Evolutionary conservation across 2,888 invertebrate species (phyloP), one percentile per base, ranked within the genome.

Genomic region (Coleophora flavipennella): DNA sequence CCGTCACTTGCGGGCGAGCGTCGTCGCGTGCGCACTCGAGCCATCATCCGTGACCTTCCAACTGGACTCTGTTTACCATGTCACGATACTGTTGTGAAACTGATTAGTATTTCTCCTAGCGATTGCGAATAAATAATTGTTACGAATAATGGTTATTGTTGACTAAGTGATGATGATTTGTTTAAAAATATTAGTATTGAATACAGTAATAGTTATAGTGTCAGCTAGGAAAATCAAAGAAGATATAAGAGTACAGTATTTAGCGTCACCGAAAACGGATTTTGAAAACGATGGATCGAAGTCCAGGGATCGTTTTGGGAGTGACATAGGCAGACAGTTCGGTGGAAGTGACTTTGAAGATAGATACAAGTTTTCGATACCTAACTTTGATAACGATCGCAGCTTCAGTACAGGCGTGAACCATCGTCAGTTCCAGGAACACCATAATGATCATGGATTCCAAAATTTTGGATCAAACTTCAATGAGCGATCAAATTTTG

Each of bases 181-280:
- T 20, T 4, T 20, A 20, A 20, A 20, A 20, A 20, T 20, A 20
- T 20, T 20, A 3, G 20, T 33, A 2, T 10, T 40, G 10, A 29
- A 36, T 1, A 12, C 36, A 9, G 33, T 33, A 8, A 12, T 31
- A 11, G 35, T 31, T 8, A 37, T 31, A 8, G 41, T 34, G 31
- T 37, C 41, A 12, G 37, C 36, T 11, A 26, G 37, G 7, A 27
- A 28, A 12, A 12, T 36, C 13, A 28, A 33, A 7, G n/a, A 29
- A 11, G n/a, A 29, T n/a, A 12, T 26, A n/a, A 34, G 27, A 12
- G 39, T 31, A 8, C 35, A 12, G n/a, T 31, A 35, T 10, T 12
- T 35, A 13, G 13, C 31, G 10, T 13, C 10, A 13, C 13, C 38
- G 4, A 26, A 33, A 10, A 28, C 33, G 6, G 38, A 35, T 35